Percentiles rank a stretch among this genome's conserved stretches.
Conservation (phyloP, 2,113 vertebrate genomes). For the Actenoides hombroni region DNA sequence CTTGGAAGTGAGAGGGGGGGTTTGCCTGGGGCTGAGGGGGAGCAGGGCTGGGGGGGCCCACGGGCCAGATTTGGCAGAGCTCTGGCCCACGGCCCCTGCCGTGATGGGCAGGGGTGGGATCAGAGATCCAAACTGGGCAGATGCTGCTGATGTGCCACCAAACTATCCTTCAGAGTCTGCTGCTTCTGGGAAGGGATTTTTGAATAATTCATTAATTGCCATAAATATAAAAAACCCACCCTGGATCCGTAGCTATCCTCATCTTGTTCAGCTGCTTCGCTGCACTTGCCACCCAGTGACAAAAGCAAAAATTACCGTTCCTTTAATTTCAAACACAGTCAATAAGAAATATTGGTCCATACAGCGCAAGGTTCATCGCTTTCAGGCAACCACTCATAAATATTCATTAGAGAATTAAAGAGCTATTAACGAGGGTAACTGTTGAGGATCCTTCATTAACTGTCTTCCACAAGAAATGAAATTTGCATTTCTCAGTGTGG, state of each 20-base stretch:
- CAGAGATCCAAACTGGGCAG: fast-evolving
- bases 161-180: not conserved
- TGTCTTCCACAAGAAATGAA: not conserved
- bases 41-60: not conserved
- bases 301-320: not conserved
- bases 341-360: not conserved
- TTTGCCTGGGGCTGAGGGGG: fast-evolving
- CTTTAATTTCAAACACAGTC: not conserved
- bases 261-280: not conserved
- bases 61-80: fast-evolving
- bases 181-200: not conserved
- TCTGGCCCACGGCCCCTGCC: not conserved
- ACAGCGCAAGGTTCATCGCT: not conserved
- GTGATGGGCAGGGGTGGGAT: fast-evolving
- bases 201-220: not conserved
- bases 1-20: not conserved
- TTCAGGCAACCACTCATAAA: not conserved
- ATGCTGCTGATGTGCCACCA: fast-evolving
- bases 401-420: conserved; percentile 45
- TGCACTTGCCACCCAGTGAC: not conserved
- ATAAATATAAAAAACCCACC: not conserved
- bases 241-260: not conserved
- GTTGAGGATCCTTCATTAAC: conserved; percentile 26
- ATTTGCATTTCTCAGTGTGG: not conserved
- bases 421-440: conserved; percentile 4